Evolutionary conservation across 2,888 invertebrate genomes (phyloP).

Genomic region (Eupithecia tripunctaria): DNA sequence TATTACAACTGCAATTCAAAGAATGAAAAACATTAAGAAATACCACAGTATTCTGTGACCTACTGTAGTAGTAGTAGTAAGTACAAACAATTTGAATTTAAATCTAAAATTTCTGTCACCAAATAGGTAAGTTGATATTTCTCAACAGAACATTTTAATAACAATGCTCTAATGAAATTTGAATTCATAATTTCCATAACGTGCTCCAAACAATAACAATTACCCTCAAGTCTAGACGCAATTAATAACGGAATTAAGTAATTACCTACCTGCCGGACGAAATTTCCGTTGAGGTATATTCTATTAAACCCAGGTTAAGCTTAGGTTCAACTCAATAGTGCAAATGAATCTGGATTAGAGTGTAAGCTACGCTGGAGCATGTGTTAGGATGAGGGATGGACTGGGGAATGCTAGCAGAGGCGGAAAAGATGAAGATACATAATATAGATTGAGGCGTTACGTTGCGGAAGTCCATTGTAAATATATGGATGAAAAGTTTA

Average conservation of each 20-base stretch:
- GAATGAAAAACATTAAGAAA: not conserved
- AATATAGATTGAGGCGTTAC: too few relatives aligned
- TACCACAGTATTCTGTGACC: too few relatives aligned
- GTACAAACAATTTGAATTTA: not conserved
- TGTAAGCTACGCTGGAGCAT: slow-evolving; percentile 1
- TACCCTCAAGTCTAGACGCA: slow-evolving; percentile 25
- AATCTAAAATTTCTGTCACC: not conserved
- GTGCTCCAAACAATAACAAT: slow-evolving; percentile 4
- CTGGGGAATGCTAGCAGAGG: not conserved
- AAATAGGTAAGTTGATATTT: not conserved
- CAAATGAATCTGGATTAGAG: slow-evolving; percentile 12
- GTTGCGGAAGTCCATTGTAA: too few relatives aligned
- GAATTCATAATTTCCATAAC: slow-evolving; percentile 1
- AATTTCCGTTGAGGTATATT: slow-evolving; percentile 26
- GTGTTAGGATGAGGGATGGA: not conserved
- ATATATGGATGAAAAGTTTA: too few relatives aligned
- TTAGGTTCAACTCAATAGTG: slow-evolving; percentile 13
- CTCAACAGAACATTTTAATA: not conserved
- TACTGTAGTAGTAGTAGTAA: too few relatives aligned
- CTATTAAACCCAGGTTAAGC: not conserved
- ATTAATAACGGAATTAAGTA: slow-evolving; percentile 32
- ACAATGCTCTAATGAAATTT: not conserved
- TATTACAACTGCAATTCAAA: not conserved
- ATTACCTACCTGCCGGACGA: slow-evolving; percentile 26
- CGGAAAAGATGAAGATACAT: not conserved